Evolutionary conservation across 2,888 invertebrate species (phyloP).

Genomic region (Craniophora ligustri): DNA sequence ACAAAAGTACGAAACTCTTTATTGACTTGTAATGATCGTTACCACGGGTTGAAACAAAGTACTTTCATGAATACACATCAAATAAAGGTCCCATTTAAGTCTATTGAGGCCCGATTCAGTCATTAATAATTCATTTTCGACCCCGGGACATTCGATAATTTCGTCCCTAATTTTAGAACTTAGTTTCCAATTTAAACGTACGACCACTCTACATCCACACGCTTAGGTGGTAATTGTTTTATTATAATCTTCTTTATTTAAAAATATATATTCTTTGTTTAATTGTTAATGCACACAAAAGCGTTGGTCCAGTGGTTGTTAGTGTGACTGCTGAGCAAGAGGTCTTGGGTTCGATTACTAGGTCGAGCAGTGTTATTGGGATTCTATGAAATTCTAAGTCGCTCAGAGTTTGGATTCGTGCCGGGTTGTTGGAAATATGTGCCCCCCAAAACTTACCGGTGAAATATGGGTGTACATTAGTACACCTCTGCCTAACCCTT

Average conservation of each 20-base stretch:
- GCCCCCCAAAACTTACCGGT: no score
- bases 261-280: no score
- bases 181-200: constrained; percentile 4
- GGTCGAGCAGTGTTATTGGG: no score
- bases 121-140: constrained; percentile 57
- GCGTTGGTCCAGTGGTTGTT: no score
- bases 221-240: not conserved
- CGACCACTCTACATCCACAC: constrained; percentile 1
- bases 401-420: no score
- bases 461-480: no score
- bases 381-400: no score
- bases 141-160: constrained; percentile 43
- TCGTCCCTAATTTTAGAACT: constrained; percentile 36
- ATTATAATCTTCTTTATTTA: not conserved
- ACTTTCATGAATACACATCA: constrained; percentile 54
- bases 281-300: no score
- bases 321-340: no score
- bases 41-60: constrained; percentile 37
- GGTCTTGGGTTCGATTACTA: no score
- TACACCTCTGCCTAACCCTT: no score
- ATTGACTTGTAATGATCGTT: constrained; percentile 50
- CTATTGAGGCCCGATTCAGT: constrained; percentile 30
- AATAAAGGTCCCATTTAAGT: constrained; percentile 48
- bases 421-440: no score
- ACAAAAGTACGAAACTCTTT: constrained; percentile 51